Base-by-base conservation (phyloP, 1,140 invertebrate genomes). In the Bombus fervidus region DNA sequence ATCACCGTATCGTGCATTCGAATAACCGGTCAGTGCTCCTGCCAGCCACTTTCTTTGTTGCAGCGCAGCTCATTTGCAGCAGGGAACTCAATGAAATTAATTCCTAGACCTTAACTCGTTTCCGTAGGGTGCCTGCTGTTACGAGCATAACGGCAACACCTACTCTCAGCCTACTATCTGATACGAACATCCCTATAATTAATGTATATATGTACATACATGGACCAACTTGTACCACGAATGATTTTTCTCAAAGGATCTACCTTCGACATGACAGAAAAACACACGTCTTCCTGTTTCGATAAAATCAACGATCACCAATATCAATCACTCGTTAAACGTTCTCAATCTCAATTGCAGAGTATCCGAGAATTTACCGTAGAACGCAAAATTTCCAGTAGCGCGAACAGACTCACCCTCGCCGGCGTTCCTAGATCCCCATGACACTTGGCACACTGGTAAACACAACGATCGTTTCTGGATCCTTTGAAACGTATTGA, bases 1-100 rank as follows among this genome's bases (percentile, higher is more conserved):
- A 85, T 85, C 78, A 76, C 59, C 43, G 79, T 83, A 79, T 76
- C 92, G 77, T 66, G 92, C 91, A 91, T 94, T 91, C 89, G 91
- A 91, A 92, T 93, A 92, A 89, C 90, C 81, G 89, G 86, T 86
- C 86, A 88, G 64, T 82, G 85, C 78, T 78, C 88, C 87, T 78
- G 41, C 64, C 28, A 78, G 76, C 31, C 74, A 64, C 74, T 31
- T 87, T 41, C 87, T 82, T 85, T 78, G 83, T 64, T 78, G 47
- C 69, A 59, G 77, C 43, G 69, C 22, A 43, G 69, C 76, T 90
- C 75, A 82, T 74, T 82, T 86, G 69, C 73, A 31, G 53, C 43
- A 57, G 75, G 68, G 74, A 82, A 53, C 66, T 88, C 78, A 71
- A 76, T 66, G 75, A 69, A 75, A 74, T 79, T 81, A 43, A 59